Conservation (phyloP, 2,113 vertebrate genomes). For the Saccopteryx leptura region DNA sequence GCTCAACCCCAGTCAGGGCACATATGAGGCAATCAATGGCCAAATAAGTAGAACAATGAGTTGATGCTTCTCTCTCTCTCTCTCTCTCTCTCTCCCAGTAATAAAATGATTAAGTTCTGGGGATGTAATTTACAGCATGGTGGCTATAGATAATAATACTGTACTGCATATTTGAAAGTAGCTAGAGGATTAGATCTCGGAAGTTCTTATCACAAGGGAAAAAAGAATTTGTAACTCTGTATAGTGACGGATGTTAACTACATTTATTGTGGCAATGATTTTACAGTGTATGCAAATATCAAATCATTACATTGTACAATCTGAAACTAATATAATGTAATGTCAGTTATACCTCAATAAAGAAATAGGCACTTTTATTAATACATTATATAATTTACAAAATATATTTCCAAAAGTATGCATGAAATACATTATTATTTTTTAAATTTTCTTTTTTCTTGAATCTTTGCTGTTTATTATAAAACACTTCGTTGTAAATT, state of each 20-base stretch:
- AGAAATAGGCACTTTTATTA: background rate
- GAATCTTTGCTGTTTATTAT: background rate
- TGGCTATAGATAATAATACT: background rate
- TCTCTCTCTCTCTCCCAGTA: background rate
- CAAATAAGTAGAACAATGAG: too few relatives aligned
- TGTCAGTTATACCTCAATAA: background rate
- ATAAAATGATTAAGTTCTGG: background rate
- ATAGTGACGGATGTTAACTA: background rate
- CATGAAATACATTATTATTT: background rate
- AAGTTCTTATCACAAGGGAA: background rate
- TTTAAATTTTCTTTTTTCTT: background rate
- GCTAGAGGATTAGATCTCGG: background rate
- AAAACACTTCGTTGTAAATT: background rate
- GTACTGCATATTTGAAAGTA: background rate
- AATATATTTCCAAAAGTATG: background rate
- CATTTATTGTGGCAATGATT: background rate
- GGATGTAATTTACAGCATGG: background rate
- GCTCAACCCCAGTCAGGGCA: too few relatives aligned
- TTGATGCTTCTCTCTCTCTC: too few relatives aligned
- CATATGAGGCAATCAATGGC: too few relatives aligned
- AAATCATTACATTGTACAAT: background rate
- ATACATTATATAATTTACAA: background rate
- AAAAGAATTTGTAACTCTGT: background rate
- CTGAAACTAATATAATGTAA: background rate
- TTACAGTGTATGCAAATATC: background rate